Evolutionary conservation across 2,797 vertebrate genomes (phyloP).

Genomic region (Galagoides demidoff): DNA sequence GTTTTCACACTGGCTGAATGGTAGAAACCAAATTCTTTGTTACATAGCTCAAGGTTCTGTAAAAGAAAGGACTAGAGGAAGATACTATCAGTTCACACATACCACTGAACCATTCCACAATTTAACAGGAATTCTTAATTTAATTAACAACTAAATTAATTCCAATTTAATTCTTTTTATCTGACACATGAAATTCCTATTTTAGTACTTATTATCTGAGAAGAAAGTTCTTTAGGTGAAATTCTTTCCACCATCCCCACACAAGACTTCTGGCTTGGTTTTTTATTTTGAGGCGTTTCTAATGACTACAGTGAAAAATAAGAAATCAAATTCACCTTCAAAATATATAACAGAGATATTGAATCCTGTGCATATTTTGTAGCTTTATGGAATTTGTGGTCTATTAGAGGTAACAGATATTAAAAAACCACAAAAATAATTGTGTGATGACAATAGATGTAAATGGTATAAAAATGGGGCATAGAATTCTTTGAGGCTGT

Average conservation of each 20-base stretch:
- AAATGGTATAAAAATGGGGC: neutral
- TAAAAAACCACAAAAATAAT: neutral
- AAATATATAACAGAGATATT: constrained; percentile 6
- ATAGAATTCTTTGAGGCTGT: neutral
- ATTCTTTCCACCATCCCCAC: neutral
- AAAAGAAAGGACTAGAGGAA: neutral
- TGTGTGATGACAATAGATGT: neutral
- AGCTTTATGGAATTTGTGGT: too few species aligned
- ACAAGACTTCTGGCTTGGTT: neutral
- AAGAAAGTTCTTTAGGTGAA: constrained; percentile 48
- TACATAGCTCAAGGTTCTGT: constrained; percentile 1
- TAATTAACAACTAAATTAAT: too few species aligned
- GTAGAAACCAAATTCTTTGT: constrained; percentile 42
- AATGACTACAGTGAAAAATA: neutral
- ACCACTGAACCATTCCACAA: neutral
- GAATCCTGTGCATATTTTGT: neutral
- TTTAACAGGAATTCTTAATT: neutral
- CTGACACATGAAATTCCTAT: constrained; percentile 5
- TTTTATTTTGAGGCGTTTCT: constrained; percentile 29
- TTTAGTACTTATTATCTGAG: constrained; percentile 43
- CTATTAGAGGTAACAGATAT: neutral
- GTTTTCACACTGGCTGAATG: neutral
- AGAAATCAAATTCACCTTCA: constrained; percentile 22
- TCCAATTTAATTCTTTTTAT: constrained; percentile 25
- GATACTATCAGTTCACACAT: constrained; percentile 9